Conservation (phyloP, 2,888 invertebrate genomes). For the Megaustenia siamemsis region DNA sequence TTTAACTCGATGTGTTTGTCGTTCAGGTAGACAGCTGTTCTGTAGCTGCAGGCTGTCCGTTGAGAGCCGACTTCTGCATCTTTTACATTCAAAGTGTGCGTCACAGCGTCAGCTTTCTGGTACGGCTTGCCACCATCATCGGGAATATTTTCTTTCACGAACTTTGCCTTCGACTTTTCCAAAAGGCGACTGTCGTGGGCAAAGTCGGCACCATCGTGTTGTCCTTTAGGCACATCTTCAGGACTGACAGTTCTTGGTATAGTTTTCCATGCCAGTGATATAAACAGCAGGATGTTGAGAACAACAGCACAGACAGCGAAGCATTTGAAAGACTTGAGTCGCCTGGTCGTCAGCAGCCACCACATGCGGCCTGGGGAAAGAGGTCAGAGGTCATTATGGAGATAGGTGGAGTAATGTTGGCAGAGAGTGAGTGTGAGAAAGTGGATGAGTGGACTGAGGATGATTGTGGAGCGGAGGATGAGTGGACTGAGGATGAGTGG, state of each 20-base stretch:
- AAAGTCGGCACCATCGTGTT: background rate
- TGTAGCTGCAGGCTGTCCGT: slow-evolving; percentile 34
- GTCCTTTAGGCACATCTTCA: background rate
- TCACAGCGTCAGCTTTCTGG: background rate
- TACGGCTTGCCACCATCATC: background rate
- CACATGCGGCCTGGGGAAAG: slow-evolving; percentile 21
- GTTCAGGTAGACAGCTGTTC: slow-evolving; percentile 33
- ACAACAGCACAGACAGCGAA: slow-evolving; percentile 8
- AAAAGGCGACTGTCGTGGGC: too few species aligned
- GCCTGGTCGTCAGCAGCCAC: background rate
- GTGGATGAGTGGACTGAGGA: too few species aligned
- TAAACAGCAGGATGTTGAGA: slow-evolving; percentile 10
- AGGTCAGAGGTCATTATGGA: too few species aligned
- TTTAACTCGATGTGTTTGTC: slow-evolving; percentile 14
- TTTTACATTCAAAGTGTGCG: too few species aligned
- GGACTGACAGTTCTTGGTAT: background rate
- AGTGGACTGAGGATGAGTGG: too few species aligned
- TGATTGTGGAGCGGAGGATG: too few species aligned
- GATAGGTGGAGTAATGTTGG: too few species aligned
- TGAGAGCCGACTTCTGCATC: background rate
- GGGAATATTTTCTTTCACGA: too few species aligned
- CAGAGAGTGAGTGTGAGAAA: too few species aligned
- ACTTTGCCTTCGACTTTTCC: too few species aligned
- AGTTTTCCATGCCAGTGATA: slow-evolving; percentile 12
- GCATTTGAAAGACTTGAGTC: slow-evolving; percentile 33